phyloP scores from a whole-genome alignment of 2,888 invertebrate genomes.

The Lasioglossum vierecki region DNA sequence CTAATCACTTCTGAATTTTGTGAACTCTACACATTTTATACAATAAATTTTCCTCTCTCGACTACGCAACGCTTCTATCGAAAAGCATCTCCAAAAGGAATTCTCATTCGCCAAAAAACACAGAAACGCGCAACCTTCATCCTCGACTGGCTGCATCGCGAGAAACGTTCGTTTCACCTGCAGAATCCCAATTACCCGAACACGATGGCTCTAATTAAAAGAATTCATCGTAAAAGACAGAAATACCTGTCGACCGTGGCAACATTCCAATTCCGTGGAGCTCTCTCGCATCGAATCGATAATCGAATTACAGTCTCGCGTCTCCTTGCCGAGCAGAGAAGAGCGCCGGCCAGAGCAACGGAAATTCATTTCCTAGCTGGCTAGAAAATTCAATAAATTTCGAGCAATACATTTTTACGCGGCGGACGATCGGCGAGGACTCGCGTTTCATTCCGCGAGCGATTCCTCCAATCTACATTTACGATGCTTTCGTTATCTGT shows the following conservation, averaged over 20 bases:
- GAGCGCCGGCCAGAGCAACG: background rate
- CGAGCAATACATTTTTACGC: constrained; percentile 47
- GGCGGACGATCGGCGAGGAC: background rate
- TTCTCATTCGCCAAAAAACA: background rate
- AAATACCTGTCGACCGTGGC: background rate
- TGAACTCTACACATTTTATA: background rate
- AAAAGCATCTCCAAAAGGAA: background rate
- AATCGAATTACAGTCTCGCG: constrained; percentile 6
- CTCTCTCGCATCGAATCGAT: background rate
- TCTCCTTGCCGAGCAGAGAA: background rate
- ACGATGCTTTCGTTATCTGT: constrained; percentile 56
- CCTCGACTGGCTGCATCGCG: background rate
- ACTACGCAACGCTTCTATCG: background rate
- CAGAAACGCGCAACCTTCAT: background rate
- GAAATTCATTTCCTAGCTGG: constrained; percentile 2
- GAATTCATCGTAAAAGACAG: constrained; percentile 4
- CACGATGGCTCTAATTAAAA: background rate
- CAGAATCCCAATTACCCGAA: background rate
- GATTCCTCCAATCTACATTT: constrained; percentile 46
- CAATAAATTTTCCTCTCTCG: background rate
- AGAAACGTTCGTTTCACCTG: background rate
- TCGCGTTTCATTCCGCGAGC: constrained; percentile 33
- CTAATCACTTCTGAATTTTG: background rate
- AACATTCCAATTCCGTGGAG: background rate
- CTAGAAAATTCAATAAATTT: constrained; percentile 45